A percentile compares a stretch with the other conserved stretches of the same genome.
These are phyloP conservation scores for Pollenia angustigena DNA, from an alignment of 2,888 invertebrate species.

Conservation along the genomic window DNA sequence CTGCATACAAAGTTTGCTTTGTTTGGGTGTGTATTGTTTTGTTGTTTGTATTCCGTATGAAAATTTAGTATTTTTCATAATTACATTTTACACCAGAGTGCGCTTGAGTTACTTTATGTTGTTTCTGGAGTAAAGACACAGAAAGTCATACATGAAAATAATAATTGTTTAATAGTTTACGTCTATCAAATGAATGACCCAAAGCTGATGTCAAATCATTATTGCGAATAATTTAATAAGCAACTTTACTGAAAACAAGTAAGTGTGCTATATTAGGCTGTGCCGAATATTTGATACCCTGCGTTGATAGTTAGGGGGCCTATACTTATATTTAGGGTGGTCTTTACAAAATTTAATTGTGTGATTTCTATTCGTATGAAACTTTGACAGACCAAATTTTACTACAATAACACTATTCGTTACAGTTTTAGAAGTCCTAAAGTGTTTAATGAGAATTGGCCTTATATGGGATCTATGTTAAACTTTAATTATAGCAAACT, in stretches of 20 bases:
- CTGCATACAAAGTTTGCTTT: background rate
- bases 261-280: background rate
- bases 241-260: slow-evolving; percentile 3
- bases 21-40: slow-evolving; percentile 12
- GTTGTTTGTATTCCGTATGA: slow-evolving; percentile 49
- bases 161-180: slow-evolving; percentile 36
- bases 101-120: slow-evolving; percentile 44
- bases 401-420: too few relatives aligned
- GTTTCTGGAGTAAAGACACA: slow-evolving; percentile 9
- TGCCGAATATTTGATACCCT: background rate
- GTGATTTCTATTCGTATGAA: too few relatives aligned
- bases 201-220: slow-evolving; percentile 22
- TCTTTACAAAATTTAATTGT: too few relatives aligned
- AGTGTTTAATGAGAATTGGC: too few relatives aligned
- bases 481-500: too few relatives aligned
- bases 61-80: slow-evolving; percentile 65
- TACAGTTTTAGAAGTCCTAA: too few relatives aligned
- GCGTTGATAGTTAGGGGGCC: too few relatives aligned
- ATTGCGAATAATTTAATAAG: slow-evolving; percentile 19
- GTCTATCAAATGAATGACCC: slow-evolving; percentile 31
- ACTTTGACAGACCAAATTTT: too few relatives aligned
- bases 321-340: too few relatives aligned
- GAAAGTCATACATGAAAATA: slow-evolving; percentile 17
- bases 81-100: slow-evolving; percentile 65
- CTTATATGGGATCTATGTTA: too few relatives aligned